Percentiles rank a stretch among this genome's conserved stretches.
Evolutionary conservation across 2,797 vertebrate genomes (phyloP).

Genomic region (Poeciliopsis presidionis): DNA sequence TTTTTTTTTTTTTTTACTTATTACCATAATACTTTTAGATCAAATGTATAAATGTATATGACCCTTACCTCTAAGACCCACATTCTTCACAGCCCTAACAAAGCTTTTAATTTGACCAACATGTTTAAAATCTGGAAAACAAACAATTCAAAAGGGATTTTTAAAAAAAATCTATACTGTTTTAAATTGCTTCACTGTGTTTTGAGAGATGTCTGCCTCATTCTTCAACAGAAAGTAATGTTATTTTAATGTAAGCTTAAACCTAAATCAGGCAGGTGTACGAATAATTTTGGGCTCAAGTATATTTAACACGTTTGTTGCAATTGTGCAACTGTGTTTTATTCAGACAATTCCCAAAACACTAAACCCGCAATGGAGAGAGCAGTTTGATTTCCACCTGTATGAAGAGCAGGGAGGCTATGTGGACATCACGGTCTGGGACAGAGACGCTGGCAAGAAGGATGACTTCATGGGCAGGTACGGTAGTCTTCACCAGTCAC

Average conservation of each 20-base stretch:
- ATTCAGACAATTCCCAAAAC: constrained; percentile 92
- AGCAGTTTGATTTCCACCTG: constrained; percentile 98
- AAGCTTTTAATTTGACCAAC: not conserved
- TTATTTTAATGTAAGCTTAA: not conserved
- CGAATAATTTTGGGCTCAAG: not conserved
- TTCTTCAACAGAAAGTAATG: not conserved
- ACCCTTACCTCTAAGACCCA: not conserved
- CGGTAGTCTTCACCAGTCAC: not conserved
- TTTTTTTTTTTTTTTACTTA: not conserved
- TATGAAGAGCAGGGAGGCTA: constrained; percentile 92
- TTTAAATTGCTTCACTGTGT: not conserved
- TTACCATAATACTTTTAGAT: not conserved
- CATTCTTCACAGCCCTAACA: not conserved
- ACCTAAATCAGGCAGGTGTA: not conserved
- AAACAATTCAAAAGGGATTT: not conserved
- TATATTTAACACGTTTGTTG: not conserved
- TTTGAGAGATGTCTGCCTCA: not conserved
- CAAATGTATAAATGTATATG: not conserved
- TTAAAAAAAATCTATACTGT: not conserved
- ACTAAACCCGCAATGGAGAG: constrained; percentile 95
- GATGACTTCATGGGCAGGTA: constrained; percentile 99
- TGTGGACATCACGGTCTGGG: constrained; percentile 95
- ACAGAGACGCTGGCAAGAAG: constrained; percentile 93
- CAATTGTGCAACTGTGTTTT: constrained; percentile 6
- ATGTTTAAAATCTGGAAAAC: not conserved